These are phyloP conservation scores for Scaptomyza tumidula DNA, from an alignment of 2,888 invertebrate genomes.

Conservation along the genomic window DNA sequence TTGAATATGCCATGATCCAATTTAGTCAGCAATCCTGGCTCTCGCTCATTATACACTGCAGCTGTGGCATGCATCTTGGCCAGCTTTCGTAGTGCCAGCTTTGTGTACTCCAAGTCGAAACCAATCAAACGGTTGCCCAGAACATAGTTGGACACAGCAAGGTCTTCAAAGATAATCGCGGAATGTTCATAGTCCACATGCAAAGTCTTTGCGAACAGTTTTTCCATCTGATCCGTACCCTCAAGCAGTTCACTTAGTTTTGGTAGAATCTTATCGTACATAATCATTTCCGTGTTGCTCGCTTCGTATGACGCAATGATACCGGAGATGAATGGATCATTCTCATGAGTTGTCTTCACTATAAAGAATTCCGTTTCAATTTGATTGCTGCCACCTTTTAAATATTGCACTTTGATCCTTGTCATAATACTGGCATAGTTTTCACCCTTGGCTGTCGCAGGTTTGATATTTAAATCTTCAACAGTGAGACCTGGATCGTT, in stretches of 20 bases:
- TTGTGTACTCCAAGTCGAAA: slow-evolving; percentile 83
- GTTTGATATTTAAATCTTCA: slow-evolving; percentile 48
- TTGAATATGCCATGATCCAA: slow-evolving; percentile 82
- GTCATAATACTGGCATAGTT: slow-evolving; percentile 78
- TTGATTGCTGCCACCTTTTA: slow-evolving; percentile 26
- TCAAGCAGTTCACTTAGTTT: slow-evolving; percentile 59
- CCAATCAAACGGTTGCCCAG: slow-evolving; percentile 77
- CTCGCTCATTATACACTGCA: slow-evolving; percentile 83
- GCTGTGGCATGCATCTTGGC: slow-evolving; percentile 86
- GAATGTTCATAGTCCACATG: slow-evolving; percentile 73
- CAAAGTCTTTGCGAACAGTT: slow-evolving; percentile 73
- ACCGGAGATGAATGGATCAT: slow-evolving; percentile 57
- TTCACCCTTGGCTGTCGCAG: slow-evolving; percentile 77
- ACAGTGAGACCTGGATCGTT: slow-evolving; percentile 64
- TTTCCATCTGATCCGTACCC: slow-evolving; percentile 53
- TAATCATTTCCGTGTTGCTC: slow-evolving; percentile 75
- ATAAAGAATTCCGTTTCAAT: slow-evolving; percentile 59
- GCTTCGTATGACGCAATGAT: slow-evolving; percentile 67
- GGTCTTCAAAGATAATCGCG: slow-evolving; percentile 78
- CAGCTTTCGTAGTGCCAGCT: slow-evolving; percentile 82
- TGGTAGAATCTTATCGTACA: slow-evolving; percentile 79
- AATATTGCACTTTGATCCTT: slow-evolving; percentile 59
- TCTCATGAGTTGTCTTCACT: slow-evolving; percentile 74
- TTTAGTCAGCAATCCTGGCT: slow-evolving; percentile 59
- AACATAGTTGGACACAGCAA: slow-evolving; percentile 55